phyloP scores from a whole-genome alignment of 2,797 vertebrate species.

The Acanthurus leucopareius region DNA sequence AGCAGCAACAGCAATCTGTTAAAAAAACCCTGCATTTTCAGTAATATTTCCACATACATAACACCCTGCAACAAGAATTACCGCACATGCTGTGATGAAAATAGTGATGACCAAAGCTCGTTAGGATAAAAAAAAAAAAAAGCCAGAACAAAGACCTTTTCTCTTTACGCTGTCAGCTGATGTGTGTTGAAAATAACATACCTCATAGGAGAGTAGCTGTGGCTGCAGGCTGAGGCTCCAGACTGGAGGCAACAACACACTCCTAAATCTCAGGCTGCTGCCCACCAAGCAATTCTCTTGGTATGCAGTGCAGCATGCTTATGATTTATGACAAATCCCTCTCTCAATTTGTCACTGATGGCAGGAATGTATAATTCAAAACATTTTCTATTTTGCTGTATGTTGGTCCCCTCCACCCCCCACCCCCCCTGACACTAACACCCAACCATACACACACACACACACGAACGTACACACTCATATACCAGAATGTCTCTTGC shows the following conservation, averaged over 20 bases:
- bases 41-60: not conserved
- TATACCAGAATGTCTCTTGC: conserved; percentile 10
- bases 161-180: conserved; percentile 9
- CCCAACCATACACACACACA: conserved; percentile 12
- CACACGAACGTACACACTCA: not conserved
- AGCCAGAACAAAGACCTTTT: conserved; percentile 6
- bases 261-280: conserved; percentile 83
- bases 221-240: conserved; percentile 56
- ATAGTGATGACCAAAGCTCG: no score
- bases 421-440: conserved; percentile 1
- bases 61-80: not conserved
- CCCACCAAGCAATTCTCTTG: conserved; percentile 80
- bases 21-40: not conserved
- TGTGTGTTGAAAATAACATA: conserved; percentile 36
- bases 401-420: conserved; percentile 34
- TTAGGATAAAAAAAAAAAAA: not conserved
- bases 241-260: conserved; percentile 60
- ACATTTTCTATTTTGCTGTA: conserved; percentile 80
- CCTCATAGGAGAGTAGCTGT: conserved; percentile 43
- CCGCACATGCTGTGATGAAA: no score
- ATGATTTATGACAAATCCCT: conserved; percentile 85
- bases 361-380: conserved; percentile 84
- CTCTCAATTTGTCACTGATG: conserved; percentile 84
- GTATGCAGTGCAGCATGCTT: conserved; percentile 71
- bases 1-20: not conserved